A percentile compares a stretch with the other conserved stretches of the same genome.
phyloP scores from a whole-genome alignment of 1,140 invertebrate species.

The Megalonaias nervosa region DNA sequence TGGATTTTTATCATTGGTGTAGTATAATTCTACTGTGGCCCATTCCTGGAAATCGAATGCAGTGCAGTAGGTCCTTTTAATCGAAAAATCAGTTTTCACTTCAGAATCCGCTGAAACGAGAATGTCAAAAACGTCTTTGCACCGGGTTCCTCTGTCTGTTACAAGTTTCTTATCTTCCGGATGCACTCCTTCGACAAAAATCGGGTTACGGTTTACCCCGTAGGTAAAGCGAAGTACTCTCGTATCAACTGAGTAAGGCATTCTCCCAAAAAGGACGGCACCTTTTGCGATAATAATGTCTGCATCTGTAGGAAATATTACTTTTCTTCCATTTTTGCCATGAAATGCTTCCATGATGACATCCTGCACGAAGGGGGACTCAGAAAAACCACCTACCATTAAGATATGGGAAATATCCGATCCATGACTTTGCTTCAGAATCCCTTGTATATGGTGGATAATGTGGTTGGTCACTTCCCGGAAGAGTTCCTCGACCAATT shows the following conservation, averaged over 20 bases:
- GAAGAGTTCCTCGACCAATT: constrained; percentile 8
- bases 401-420: constrained; percentile 11
- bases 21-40: constrained; percentile 4
- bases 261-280: constrained; percentile 13
- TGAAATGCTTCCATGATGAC: constrained; percentile 9
- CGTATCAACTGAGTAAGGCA: constrained; percentile 1
- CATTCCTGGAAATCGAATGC: not conserved
- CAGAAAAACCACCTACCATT: constrained; percentile 28
- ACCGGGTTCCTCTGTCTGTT: not conserved
- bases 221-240: constrained; percentile 15
- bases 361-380: constrained; percentile 21
- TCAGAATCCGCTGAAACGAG: constrained; percentile 10
- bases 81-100: constrained; percentile 9
- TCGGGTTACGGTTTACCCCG: not conserved
- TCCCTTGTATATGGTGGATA: constrained; percentile 11
- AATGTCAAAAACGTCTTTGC: constrained; percentile 1
- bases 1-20: not conserved
- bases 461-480: constrained; percentile 8
- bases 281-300: constrained; percentile 16
- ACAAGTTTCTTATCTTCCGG: not conserved
- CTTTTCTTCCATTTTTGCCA: constrained; percentile 5
- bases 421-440: not conserved
- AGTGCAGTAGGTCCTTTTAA: not conserved
- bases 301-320: constrained; percentile 20
- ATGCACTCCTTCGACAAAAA: constrained; percentile 1